Percentiles rank a stretch among this genome's conserved stretches.
Evolutionary conservation across 2,113 vertebrate genomes (phyloP).

Genomic region (Saguinus midas): DNA sequence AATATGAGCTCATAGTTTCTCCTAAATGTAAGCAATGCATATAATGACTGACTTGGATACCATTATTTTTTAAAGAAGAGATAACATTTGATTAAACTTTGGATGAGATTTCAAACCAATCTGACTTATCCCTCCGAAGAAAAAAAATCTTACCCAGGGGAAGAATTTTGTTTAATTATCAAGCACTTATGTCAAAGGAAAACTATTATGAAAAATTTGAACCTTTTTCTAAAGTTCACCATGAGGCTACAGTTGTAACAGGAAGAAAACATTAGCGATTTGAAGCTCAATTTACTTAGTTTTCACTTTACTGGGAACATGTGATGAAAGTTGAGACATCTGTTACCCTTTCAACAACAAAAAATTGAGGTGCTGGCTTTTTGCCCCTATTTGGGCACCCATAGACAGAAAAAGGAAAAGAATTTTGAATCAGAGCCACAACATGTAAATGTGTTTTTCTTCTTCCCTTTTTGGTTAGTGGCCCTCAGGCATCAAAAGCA

Average conservation of each 20-base stretch:
- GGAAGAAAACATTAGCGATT: conserved; percentile 58
- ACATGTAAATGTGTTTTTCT: conserved; percentile 26
- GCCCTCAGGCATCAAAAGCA: conserved; percentile 21
- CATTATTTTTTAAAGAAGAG: conserved; percentile 49
- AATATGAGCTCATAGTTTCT: conserved; percentile 65
- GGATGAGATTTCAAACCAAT: conserved; percentile 57
- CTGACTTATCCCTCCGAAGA: conserved; percentile 16
- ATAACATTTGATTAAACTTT: conserved; percentile 60
- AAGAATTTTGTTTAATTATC: conserved; percentile 66
- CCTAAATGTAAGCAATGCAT: conserved; percentile 41
- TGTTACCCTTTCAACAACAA: conserved; percentile 58
- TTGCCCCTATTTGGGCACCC: conserved; percentile 41
- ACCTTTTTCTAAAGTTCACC: conserved; percentile 65
- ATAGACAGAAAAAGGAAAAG: conserved; percentile 57
- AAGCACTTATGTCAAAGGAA: conserved; percentile 51
- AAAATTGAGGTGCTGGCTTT: conserved; percentile 59
- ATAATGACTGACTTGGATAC: conserved; percentile 39
- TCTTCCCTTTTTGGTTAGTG: conserved; percentile 31
- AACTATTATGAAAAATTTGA: conserved; percentile 63
- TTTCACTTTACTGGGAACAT: conserved; percentile 54
- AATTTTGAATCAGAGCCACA: conserved; percentile 42
- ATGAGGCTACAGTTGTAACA: conserved; percentile 50
- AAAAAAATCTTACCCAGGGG: conserved; percentile 22
- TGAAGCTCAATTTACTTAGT: conserved; percentile 54
- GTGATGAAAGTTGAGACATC: conserved; percentile 57